phyloP scores from a whole-genome alignment of 92 coral and sea anemone genomes.

The Actinernus sp. region DNA sequence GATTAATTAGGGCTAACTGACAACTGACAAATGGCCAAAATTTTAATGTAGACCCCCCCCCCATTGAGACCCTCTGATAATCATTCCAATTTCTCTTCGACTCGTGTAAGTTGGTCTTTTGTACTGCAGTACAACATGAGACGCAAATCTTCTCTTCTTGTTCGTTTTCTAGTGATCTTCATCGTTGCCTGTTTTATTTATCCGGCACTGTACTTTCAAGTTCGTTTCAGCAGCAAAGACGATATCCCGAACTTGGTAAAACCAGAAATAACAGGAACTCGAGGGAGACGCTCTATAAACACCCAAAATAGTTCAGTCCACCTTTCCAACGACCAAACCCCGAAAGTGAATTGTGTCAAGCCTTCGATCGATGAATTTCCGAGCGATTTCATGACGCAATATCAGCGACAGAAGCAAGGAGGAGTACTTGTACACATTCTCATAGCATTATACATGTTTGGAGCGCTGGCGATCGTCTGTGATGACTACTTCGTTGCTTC shows the following conservation, averaged over 20 bases:
- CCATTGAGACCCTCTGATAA: no score
- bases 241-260: not conserved
- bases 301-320: no score
- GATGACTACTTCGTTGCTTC: constrained; percentile 86
- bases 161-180: constrained; percentile 27
- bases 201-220: constrained; percentile 55
- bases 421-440: constrained; percentile 52
- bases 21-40: no score
- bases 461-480: constrained; percentile 69
- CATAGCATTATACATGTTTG: constrained; percentile 71
- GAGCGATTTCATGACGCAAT: constrained; percentile 71
- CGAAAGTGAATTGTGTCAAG: constrained; percentile 71
- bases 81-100: no score
- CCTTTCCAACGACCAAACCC: not conserved
- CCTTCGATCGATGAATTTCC: constrained; percentile 87
- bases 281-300: no score
- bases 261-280: not conserved
- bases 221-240: not conserved
- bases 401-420: constrained; percentile 64
- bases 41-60: no score
- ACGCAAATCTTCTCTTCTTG: constrained; percentile 8
- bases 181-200: constrained; percentile 57
- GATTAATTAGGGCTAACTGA: no score
- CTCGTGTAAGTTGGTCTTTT: no score
- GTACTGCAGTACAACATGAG: no score